Evolutionary conservation across 92 coral and sea anemone genomes (phyloP), one percentile per base, ranked within the genome.

Genomic region (Palythoa caribaeorum): DNA sequence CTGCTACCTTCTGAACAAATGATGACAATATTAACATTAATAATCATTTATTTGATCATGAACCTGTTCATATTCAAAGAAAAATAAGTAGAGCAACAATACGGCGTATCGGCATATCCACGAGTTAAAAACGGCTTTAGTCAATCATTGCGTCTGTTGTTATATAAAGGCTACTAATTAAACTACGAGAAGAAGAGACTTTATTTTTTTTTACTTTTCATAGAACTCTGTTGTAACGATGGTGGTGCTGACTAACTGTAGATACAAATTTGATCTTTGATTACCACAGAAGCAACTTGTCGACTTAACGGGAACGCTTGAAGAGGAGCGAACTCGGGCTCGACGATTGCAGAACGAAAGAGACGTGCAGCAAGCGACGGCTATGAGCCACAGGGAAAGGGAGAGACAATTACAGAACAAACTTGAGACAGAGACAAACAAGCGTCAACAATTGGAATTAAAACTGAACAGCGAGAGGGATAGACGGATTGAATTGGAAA

Each of bases 311-410:
- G 96, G 98, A 52, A 94, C 95, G 0, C 88, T 97, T 40, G 99
- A 95, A 83, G 93, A 88, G 68, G 99, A 97, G 73, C 89, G 98
- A 83, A 88, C 85, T 20, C 97, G 99, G 3, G 98, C 96, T 9
- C 88, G 98, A 53, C 88, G 96, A 76, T 87, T 97, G 40, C 99
- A 96, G 78, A 97, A 97, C 78, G 99, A 97, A 47, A 92, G 99
- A 20, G 99, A 97, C 86, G 96, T 91, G 16, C 99, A 97, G 57
- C 98, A 97, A 83, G 99, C 96, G 38, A 91, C 98, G 10, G 97
- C 99, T 51, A 90, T 97, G 97, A 93, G 97, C 68, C 97, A 96
- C 92, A 91, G 92, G 65, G 96, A 95, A 44, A 84, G 90, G 51
- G 99, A 97, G 78, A 86, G 87, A 54, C 95, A 91, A 39, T 79